Evolutionary conservation across 2,888 invertebrate species (phyloP), one percentile per base, ranked within the genome.

Genomic region (Lissocephala sabroskyi): DNA sequence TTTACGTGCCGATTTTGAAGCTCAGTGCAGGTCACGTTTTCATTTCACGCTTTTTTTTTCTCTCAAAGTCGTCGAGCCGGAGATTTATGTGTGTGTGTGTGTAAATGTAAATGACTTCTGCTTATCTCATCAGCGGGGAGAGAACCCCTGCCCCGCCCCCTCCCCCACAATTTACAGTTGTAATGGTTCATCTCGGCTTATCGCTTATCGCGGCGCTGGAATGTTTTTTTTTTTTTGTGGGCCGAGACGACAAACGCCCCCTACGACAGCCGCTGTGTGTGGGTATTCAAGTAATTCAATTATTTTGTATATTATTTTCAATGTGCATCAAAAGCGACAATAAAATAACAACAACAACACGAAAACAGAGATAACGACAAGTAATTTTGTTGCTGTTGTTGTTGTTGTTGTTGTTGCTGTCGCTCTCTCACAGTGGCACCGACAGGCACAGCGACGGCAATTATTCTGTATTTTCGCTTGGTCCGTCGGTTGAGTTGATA

Each of bases 1-100:
- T 65, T 71, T 80, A 80, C 80, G 80, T 80, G 80, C 66, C 63
- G 66, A 73, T 79, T 77, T 61, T 60, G 45, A 63, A 71, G 77
- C 77, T 59, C 59, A 73, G 66, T 59, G 50, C 60, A 65, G 73
- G 80, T 80, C 80, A 80, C 82, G 82, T 80, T 81, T 79, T 41
- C 48, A 49, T 54, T 63, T 63, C 56, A 58, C 59, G 67, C 71
- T 59, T 49, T 49, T 23, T 65, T n/a, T n/a, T n/a, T n/a, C n/a
- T n/a, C n/a, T n/a, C n/a, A n/a, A n/a, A n/a, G n/a, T n/a, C n/a
- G n/a, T n/a, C n/a, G n/a, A n/a, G n/a, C n/a, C n/a, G n/a, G n/a
- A n/a, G n/a, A n/a, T n/a, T n/a, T n/a, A n/a, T n/a, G n/a, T n/a
- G n/a, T n/a, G n/a, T n/a, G n/a, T n/a, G n/a, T n/a, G n/a, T n/a